A percentile compares a stretch with the other conserved stretches of the same genome.
phyloP scores from a whole-genome alignment of 2,797 vertebrate genomes.

The Melanogrammus aeglefinus region DNA sequence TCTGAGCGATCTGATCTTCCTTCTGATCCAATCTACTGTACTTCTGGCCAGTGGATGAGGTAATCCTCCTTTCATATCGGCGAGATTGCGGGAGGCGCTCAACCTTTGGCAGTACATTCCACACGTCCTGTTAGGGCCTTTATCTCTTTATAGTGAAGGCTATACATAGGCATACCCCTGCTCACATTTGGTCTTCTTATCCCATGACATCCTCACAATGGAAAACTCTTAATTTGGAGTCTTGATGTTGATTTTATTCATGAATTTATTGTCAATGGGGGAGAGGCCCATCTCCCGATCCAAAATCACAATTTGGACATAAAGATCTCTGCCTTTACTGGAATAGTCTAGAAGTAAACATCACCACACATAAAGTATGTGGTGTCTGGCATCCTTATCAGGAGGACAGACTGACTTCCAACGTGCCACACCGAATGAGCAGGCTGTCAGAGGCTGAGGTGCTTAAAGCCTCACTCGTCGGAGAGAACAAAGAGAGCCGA shows the following conservation, averaged over 20 bases:
- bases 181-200: constrained; percentile 54
- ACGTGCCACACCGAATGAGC: too few species aligned
- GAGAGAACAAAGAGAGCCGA: background rate
- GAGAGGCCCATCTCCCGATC: too few species aligned
- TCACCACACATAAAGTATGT: too few species aligned
- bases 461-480: background rate
- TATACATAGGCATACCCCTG: constrained; percentile 53
- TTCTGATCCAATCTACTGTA: constrained; percentile 23
- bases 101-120: constrained; percentile 42
- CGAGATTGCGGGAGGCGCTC: constrained; percentile 24
- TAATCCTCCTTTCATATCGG: constrained; percentile 43
- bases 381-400: too few species aligned
- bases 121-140: constrained; percentile 42
- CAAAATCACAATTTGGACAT: too few species aligned
- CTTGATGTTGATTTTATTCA: too few species aligned
- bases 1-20: constrained; percentile 8
- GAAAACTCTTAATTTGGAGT: constrained; percentile 14
- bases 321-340: too few species aligned
- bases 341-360: too few species aligned
- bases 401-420: too few species aligned
- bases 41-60: constrained; percentile 41
- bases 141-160: constrained; percentile 59
- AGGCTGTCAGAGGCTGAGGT: too few species aligned
- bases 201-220: constrained; percentile 26
- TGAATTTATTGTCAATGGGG: too few species aligned